Evolutionary conservation across 1,140 invertebrate species (phyloP).

Genomic region (Saccostrea cuccullata): DNA sequence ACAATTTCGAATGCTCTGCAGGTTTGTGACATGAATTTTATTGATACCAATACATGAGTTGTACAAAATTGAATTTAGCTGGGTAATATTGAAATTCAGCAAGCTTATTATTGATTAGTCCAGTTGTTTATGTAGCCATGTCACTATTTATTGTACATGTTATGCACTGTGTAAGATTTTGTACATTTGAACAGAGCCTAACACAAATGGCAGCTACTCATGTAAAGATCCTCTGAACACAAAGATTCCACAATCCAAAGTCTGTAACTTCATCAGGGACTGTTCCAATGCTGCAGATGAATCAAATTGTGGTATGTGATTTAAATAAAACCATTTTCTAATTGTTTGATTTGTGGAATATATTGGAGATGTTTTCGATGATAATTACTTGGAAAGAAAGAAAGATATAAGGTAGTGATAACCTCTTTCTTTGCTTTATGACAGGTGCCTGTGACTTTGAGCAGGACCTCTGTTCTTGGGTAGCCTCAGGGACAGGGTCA

Average conservation of each 20-base stretch:
- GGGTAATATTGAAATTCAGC: no score
- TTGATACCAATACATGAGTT: background rate
- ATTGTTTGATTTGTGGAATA: no score
- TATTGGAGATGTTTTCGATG: no score
- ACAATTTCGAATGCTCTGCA: constrained; percentile 57
- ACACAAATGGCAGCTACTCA: constrained; percentile 55
- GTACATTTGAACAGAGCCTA: constrained; percentile 29
- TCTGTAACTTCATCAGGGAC: constrained; percentile 71
- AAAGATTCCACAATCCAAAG: constrained; percentile 57
- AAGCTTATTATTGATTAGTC: no score
- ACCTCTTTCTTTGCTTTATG: background rate
- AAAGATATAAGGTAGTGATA: no score
- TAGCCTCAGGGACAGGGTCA: constrained; percentile 51
- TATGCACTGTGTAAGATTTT: background rate
- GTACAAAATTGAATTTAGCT: background rate
- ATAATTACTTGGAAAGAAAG: no score
- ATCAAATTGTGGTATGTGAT: constrained; percentile 65
- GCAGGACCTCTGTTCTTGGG: constrained; percentile 71
- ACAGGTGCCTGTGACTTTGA: constrained; percentile 74
- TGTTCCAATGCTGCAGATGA: constrained; percentile 71
- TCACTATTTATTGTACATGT: background rate
- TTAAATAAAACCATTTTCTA: background rate
- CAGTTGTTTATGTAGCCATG: no score
- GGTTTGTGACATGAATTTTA: background rate
- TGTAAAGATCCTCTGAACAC: constrained; percentile 59